phyloP scores from a whole-genome alignment of 37 sponge, comb jelly and placozoan species.

The Cliona cf. orientalis region DNA sequence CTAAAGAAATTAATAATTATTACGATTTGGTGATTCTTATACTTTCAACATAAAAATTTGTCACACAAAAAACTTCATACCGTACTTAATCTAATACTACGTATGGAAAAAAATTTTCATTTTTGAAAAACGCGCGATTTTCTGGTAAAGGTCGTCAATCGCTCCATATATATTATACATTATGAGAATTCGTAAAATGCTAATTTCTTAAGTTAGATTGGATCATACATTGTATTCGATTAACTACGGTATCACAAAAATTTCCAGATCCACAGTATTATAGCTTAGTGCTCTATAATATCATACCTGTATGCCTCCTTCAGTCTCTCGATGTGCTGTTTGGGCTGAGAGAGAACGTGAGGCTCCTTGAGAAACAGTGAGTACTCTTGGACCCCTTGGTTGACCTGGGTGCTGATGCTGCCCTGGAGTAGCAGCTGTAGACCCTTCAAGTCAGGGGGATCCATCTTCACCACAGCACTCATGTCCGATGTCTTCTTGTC shows the following conservation, averaged over 20 bases:
- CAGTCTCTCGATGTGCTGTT: conserved; percentile 52
- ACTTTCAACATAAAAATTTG: no score
- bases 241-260: neutral
- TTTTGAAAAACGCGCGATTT: no score
- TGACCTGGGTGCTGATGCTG: conserved; percentile 87
- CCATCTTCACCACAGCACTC: conserved; percentile 31
- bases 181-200: no score
- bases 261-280: neutral
- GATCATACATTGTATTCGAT: no score
- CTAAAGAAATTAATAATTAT: no score
- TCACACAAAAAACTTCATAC: no score
- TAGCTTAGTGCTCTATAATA: neutral
- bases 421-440: conserved; percentile 89
- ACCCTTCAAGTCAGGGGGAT: conserved; percentile 81
- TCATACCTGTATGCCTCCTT: conserved; percentile 81
- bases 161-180: no score
- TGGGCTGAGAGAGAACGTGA: conserved; percentile 9
- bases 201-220: no score
- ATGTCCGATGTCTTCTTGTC: conserved; percentile 77
- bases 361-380: conserved; percentile 70
- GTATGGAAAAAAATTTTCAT: no score
- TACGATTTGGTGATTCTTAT: no score
- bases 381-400: conserved; percentile 89
- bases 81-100: no score
- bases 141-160: no score